Percentiles rank a stretch among this genome's conserved stretches.
These are phyloP conservation scores for Eurystomus glaucurus DNA, from an alignment of 2,797 vertebrate genomes.

Conservation along the genomic window DNA sequence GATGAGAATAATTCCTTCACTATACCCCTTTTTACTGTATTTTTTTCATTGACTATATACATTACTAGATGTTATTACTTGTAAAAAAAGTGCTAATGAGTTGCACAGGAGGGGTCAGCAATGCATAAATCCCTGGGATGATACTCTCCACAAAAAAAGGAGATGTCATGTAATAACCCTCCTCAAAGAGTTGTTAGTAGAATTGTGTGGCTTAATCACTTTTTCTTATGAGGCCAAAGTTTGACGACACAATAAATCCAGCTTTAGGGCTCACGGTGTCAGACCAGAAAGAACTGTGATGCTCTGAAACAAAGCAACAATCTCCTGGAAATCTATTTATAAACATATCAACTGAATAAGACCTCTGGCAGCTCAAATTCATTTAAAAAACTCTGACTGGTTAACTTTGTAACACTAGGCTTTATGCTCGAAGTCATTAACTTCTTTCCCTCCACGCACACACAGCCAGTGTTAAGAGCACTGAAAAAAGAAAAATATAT, in stretches of 20 bases:
- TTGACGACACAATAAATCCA: not conserved
- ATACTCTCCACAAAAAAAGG: not conserved
- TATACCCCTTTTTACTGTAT: not conserved
- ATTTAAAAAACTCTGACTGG: not conserved
- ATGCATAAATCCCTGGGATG: not conserved
- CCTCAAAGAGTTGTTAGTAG: constrained; percentile 16
- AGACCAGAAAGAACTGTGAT: not conserved
- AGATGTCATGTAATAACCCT: constrained; percentile 5
- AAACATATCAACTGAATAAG: not conserved
- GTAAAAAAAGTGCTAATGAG: not conserved
- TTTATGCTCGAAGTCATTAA: no score
- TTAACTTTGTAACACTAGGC: not conserved
- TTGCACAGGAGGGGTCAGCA: not conserved
- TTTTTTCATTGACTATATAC: not conserved
- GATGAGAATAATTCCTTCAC: not conserved
- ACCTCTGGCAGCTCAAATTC: not conserved
- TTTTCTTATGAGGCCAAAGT: not conserved
- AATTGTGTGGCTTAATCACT: not conserved
- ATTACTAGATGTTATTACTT: not conserved
- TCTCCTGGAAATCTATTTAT: not conserved
- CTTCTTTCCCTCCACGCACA: no score
- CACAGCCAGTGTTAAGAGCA: no score
- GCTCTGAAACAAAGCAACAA: not conserved
- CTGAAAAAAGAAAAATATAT: no score
- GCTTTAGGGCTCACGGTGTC: not conserved